Base-by-base conservation (phyloP, 2,113 vertebrate genomes). In the Fulmarus glacialis region DNA sequence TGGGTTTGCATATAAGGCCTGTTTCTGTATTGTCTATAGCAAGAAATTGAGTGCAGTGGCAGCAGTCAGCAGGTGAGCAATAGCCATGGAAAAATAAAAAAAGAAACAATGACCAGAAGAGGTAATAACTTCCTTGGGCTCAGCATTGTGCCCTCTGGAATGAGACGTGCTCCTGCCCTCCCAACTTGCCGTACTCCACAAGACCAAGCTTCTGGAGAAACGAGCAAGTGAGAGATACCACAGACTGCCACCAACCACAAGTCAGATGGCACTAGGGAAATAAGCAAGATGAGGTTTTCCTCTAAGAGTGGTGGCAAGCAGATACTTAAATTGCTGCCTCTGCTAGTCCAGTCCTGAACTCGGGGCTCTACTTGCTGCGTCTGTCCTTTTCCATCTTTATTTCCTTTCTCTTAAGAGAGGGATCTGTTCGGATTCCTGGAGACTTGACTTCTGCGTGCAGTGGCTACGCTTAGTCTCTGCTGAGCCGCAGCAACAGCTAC, bases 111-210 rank as follows among this genome's bases (percentile, higher is more conserved):
- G 21, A 26, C n/a, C 29, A 27, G 18, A 50, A 90, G 50, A 81
- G n/a, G 6, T 22, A 86, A 15, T 60, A 83, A 63, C 3, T 52
- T 90, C 24, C 36, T 60, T 23, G 9, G 45, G 23, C 42, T 72
- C 58, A 42, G 29, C 12, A 56, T 91, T 62, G 19, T 67, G 40
- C 38, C 11, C 13, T 66, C 34, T 0, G 1, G 12, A 11, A 47
- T 43, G 59, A 66, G 26, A 22, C 3, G 3, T 71, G 73, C 17
- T 88, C 12, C 60, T 87, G 15, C 24, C 32, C 6, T 70, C 68
- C 52, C 43, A 60, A 3, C 6, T 8, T 84, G 21, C 0, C 1
- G 12, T 62, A 30, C 52, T 82, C 32, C 1, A 1, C 7, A 9
- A 84, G 42, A 52, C 55, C 23, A 32, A 59, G 20, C 14, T 93